Evolutionary conservation across 1,140 invertebrate genomes (phyloP).

Genomic region (Nasonia longicornis): DNA sequence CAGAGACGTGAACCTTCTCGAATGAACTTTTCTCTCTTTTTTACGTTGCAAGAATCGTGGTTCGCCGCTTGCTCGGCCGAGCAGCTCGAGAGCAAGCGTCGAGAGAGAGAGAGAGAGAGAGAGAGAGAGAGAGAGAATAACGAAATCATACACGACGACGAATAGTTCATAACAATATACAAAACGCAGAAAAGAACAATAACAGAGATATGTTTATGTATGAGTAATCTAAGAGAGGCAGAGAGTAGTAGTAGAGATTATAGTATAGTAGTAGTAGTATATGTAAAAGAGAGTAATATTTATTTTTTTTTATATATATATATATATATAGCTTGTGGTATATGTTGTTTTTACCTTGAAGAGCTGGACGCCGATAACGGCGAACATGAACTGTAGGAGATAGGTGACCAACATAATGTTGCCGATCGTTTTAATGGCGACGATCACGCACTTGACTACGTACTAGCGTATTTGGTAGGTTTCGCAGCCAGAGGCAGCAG

Average conservation of each 20-base stretch:
- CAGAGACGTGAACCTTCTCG: neutral
- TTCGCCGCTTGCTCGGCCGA: neutral
- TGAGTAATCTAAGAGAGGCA: conserved; percentile 4
- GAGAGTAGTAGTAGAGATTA: neutral
- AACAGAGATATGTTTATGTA: neutral
- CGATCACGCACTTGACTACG: conserved; percentile 99
- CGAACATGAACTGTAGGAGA: conserved; percentile 99
- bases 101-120: neutral
- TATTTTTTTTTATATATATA: neutral
- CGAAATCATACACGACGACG: neutral
- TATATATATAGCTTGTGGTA: neutral
- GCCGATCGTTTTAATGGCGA: conserved; percentile 98
- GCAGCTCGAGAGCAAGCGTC: neutral
- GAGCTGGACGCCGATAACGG: conserved; percentile 99
- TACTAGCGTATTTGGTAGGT: conserved; percentile 73
- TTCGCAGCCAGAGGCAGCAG: conserved; percentile 20
- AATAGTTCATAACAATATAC: neutral
- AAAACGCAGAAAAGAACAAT: neutral
- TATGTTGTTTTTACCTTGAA: conserved; percentile 89
- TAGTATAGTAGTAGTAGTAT: conserved; percentile 1
- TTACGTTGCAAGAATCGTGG: neutral
- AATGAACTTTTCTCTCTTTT: neutral
- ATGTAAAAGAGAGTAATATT: neutral
- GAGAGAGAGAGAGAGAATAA: neutral
- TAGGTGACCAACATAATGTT: conserved; percentile 99